Conservation (phyloP, 1,140 invertebrate species). For the Nasonia longicornis region DNA sequence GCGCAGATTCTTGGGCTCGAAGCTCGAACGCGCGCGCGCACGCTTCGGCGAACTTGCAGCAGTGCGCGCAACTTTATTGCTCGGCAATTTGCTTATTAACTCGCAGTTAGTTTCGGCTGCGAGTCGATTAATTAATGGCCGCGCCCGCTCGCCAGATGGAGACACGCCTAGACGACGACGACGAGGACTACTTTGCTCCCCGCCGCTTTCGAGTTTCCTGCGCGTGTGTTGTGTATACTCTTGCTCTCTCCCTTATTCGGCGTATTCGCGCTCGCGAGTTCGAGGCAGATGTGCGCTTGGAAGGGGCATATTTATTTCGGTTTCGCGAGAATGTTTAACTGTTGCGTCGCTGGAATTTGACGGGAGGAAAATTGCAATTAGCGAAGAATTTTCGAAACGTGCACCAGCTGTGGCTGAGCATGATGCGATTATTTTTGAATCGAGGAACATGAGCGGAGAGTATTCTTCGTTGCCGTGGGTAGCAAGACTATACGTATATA, state of each 20-base stretch:
- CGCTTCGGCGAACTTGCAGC: conserved; percentile 24
- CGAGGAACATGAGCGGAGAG: too few species aligned
- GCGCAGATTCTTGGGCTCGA: conserved; percentile 32
- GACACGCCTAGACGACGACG: conserved; percentile 55
- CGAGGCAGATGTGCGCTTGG: background rate
- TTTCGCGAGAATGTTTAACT: background rate
- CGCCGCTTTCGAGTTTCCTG: conserved; percentile 20
- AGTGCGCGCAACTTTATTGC: conserved; percentile 60
- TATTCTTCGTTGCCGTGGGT: too few species aligned
- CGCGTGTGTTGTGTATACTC: background rate
- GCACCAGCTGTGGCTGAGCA: too few species aligned
- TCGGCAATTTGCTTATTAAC: conserved; percentile 67
- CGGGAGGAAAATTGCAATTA: background rate
- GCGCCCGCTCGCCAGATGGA: conserved; percentile 61
- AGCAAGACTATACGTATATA: too few species aligned
- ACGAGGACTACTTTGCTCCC: conserved; percentile 22
- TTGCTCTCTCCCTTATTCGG: background rate
- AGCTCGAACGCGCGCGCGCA: background rate
- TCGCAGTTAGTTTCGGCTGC: conserved; percentile 62
- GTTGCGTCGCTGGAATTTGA: background rate
- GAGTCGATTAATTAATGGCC: conserved; percentile 65
- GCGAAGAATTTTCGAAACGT: too few species aligned
- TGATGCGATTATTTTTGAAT: too few species aligned
- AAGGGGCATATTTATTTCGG: background rate
- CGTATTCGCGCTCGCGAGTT: background rate